Conservation (phyloP, 2,888 invertebrate species). For the Euclidia mi region DNA sequence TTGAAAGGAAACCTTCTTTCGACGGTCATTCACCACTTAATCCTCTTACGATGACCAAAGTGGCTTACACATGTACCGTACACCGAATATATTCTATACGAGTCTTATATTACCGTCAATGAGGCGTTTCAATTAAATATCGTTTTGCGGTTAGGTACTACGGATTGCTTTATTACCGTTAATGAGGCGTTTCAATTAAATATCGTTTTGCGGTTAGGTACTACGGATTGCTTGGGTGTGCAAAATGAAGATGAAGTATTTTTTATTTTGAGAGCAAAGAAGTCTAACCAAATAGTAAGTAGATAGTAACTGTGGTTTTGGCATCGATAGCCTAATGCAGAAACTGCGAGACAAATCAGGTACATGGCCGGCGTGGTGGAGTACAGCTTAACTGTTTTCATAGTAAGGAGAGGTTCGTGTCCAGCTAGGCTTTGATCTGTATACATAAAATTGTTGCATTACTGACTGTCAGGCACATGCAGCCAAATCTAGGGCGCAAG, state of each 20-base stretch:
- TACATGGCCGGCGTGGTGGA: no score
- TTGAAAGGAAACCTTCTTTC: slow-evolving; percentile 59
- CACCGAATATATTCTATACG: slow-evolving; percentile 29
- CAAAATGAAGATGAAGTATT: neutral
- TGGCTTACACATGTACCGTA: slow-evolving; percentile 52
- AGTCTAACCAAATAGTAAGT: no score
- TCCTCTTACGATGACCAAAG: slow-evolving; percentile 58
- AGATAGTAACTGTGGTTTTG: no score
- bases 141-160: neutral
- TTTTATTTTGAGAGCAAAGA: no score
- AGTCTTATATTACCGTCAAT: slow-evolving; percentile 41
- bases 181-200: slow-evolving; percentile 39
- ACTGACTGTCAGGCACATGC: no score
- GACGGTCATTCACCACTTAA: slow-evolving; percentile 63
- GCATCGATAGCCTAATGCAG: no score
- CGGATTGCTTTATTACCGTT: slow-evolving; percentile 19
- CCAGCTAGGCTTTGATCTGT: no score
- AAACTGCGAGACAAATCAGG: no score
- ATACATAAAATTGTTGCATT: no score
- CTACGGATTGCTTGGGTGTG: neutral
- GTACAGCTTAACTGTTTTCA: no score
- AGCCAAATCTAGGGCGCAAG: no score
- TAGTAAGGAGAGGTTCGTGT: no score
- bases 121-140: slow-evolving; percentile 31
- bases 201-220: neutral